Conservation (phyloP, 2,797 vertebrate species). For the Catostomus latipinnis region DNA sequence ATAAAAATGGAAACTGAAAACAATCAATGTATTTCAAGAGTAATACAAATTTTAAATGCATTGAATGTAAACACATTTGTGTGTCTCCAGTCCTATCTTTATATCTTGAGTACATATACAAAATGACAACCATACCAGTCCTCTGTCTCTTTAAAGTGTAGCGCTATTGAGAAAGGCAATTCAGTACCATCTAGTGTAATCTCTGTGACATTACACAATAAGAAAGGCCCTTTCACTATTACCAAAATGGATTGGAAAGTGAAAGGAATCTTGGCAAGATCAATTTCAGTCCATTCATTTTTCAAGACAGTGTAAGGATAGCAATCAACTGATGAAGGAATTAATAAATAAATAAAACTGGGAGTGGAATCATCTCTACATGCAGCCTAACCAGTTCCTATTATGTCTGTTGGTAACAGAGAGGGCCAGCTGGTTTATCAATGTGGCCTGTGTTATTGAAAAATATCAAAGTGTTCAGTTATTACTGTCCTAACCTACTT, state of each 20-base stretch:
- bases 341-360: conserved; percentile 1
- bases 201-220: conserved; percentile 40
- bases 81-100: neutral
- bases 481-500: neutral
- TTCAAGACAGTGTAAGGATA: neutral
- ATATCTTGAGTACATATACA: neutral
- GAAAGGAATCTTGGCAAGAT: neutral
- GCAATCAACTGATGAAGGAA: conserved; percentile 1
- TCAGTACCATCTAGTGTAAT: conserved; percentile 57
- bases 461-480: neutral
- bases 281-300: neutral
- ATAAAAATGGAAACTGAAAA: too few relatives aligned
- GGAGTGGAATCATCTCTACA: neutral
- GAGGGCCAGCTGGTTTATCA: neutral
- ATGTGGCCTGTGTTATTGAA: neutral
- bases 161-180: conserved; percentile 7
- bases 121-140: neutral
- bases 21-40: too few relatives aligned
- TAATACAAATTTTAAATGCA: too few relatives aligned
- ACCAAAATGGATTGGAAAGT: too few relatives aligned
- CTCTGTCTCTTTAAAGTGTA: neutral
- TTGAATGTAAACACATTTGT: neutral
- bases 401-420: neutral
- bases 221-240: neutral
- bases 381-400: neutral